These are phyloP conservation scores for Schizopygopsis pylzovi DNA, from an alignment of 2,797 vertebrate species.

Conservation along the genomic window DNA sequence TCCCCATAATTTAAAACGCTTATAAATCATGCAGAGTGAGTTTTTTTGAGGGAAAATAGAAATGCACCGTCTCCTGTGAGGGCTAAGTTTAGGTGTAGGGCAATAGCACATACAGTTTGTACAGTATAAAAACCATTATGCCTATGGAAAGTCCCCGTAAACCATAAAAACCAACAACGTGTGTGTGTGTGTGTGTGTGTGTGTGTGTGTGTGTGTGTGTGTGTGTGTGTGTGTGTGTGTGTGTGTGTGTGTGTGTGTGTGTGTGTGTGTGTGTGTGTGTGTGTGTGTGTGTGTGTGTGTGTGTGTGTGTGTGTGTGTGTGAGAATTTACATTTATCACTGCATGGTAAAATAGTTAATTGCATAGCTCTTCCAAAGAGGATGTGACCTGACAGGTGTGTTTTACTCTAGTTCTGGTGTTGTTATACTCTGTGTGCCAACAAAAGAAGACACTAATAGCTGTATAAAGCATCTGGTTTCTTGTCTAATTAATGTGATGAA, in stretches of 20 bases:
- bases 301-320: not conserved
- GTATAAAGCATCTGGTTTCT: not conserved
- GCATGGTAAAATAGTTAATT: not conserved
- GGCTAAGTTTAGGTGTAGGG: too few species aligned
- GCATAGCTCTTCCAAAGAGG: not conserved
- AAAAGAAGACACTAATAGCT: not conserved
- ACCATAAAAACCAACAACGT: too few species aligned
- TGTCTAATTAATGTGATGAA: slow-evolving; percentile 25
- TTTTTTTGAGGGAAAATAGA: too few species aligned
- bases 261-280: slow-evolving; percentile 15
- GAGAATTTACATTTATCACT: slow-evolving; percentile 1
- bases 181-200: too few species aligned
- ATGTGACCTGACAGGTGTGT: not conserved
- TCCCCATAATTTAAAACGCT: too few species aligned
- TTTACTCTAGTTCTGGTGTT: not conserved
- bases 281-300: not conserved
- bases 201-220: too few species aligned
- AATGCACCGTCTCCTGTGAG: too few species aligned
- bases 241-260: too few species aligned
- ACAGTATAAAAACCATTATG: too few species aligned
- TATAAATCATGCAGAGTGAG: too few species aligned
- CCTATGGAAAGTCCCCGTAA: too few species aligned
- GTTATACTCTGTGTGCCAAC: slow-evolving; percentile 1
- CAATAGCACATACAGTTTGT: too few species aligned
- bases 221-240: not conserved